Percentiles rank a stretch among this genome's conserved stretches.
These are phyloP conservation scores for Frieseomelitta varia DNA, from an alignment of 1,140 invertebrate species.

Conservation along the genomic window DNA sequence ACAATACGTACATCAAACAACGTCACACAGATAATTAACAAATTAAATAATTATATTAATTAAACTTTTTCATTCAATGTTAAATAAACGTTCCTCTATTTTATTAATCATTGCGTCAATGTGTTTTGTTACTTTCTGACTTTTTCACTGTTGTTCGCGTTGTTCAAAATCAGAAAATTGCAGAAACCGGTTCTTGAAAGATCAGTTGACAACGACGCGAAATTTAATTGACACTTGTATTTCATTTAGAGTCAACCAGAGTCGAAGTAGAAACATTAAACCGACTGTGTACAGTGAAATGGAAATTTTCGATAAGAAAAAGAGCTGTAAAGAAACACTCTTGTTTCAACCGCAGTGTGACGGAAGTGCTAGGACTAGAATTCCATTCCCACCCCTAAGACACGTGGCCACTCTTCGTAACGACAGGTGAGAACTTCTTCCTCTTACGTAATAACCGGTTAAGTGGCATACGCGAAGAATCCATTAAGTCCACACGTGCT, in stretches of 20 bases:
- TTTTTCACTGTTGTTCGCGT: no score
- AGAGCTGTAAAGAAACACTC: not conserved
- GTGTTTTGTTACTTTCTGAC: no score
- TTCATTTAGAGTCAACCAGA: no score
- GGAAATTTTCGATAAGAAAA: not conserved
- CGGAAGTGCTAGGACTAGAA: not conserved
- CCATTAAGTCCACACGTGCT: constrained; percentile 58
- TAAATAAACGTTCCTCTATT: no score
- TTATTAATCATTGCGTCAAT: no score
- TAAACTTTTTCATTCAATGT: not conserved
- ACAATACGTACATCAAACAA: no score
- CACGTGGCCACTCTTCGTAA: constrained; percentile 27
- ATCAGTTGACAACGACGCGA: not conserved
- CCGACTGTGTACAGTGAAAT: no score
- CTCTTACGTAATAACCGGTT: constrained; percentile 34
- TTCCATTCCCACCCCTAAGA: not conserved
- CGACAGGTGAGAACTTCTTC: constrained; percentile 22
- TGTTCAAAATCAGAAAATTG: not conserved
- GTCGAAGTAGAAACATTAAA: no score
- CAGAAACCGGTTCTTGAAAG: not conserved
- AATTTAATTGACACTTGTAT: not conserved
- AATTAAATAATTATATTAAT: not conserved
- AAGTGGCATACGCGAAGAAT: constrained; percentile 36
- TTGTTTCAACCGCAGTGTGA: not conserved
- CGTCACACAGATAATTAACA: no score